Evolutionary conservation across 2,888 invertebrate genomes (phyloP).

Genomic region (Bruchidius siliquastri): DNA sequence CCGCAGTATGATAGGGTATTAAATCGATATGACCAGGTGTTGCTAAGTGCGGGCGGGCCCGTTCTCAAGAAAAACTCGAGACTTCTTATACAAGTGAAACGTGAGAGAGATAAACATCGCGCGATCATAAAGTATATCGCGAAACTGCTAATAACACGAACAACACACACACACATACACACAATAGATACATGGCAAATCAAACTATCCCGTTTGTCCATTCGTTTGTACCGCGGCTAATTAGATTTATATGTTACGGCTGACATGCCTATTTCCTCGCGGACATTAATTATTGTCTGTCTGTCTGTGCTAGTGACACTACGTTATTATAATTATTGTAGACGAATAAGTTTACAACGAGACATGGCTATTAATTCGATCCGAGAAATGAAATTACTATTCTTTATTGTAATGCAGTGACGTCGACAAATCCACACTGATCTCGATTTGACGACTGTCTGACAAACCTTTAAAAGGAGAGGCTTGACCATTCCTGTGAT

Average conservation of each 20-base stretch:
- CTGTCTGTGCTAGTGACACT: not conserved
- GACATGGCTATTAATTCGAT: not conserved
- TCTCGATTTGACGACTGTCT: no score
- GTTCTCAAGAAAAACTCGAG: not conserved
- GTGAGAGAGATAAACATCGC: not conserved
- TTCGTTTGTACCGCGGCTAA: not conserved
- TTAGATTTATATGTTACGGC: not conserved
- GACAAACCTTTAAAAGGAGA: no score
- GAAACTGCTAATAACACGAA: not conserved
- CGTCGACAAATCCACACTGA: no score
- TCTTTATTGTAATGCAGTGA: not conserved
- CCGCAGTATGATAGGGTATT: not conserved
- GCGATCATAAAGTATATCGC: not conserved
- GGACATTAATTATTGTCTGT: not conserved
- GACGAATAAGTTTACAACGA: not conserved
- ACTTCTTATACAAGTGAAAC: not conserved
- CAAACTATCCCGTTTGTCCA: not conserved
- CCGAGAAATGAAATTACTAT: not conserved
- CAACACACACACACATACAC: no score
- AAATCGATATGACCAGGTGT: not conserved
- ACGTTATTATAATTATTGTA: not conserved
- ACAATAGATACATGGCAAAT: not conserved
- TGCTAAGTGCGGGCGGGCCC: not conserved
- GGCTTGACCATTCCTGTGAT: no score
- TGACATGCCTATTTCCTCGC: not conserved